A percentile compares a stretch with the other conserved stretches of the same genome.
Evolutionary conservation across 2,888 invertebrate genomes (phyloP).

Genomic region (Amphipoea oculea): DNA sequence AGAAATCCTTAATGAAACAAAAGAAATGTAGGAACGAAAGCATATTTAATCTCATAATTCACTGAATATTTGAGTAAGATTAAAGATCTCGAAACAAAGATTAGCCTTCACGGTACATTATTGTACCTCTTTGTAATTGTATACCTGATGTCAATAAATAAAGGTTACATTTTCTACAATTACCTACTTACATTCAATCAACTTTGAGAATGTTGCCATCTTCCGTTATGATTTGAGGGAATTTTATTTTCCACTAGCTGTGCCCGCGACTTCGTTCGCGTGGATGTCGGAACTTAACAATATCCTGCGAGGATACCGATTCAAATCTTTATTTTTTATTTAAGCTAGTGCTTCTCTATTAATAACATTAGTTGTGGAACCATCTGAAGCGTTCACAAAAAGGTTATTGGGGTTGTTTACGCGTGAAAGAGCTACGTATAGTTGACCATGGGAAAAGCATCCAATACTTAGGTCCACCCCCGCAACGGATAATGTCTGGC

Average conservation of each 20-base stretch:
- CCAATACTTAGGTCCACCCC: too few relatives aligned
- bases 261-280: too few relatives aligned
- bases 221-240: conserved; percentile 35
- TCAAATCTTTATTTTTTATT: too few relatives aligned
- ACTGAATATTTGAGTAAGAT: conserved; percentile 39
- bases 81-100: conserved; percentile 33
- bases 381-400: too few relatives aligned
- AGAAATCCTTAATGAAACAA: conserved; percentile 33
- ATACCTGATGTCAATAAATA: conserved; percentile 50
- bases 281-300: too few relatives aligned
- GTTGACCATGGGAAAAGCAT: too few relatives aligned
- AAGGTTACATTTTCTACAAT: conserved; percentile 40
- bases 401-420: too few relatives aligned
- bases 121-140: conserved; percentile 49
- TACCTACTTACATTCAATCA: conserved; percentile 58
- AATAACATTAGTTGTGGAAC: too few relatives aligned
- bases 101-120: conserved; percentile 50
- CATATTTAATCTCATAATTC: conserved; percentile 57
- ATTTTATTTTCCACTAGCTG: conserved; percentile 32
- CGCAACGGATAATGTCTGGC: too few relatives aligned
- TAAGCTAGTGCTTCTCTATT: too few relatives aligned
- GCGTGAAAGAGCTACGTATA: too few relatives aligned
- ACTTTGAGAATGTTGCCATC: conserved; percentile 36
- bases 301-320: too few relatives aligned
- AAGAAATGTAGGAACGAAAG: conserved; percentile 38